Evolutionary conservation across 2,797 vertebrate species (phyloP).

Genomic region (Pterois miles): DNA sequence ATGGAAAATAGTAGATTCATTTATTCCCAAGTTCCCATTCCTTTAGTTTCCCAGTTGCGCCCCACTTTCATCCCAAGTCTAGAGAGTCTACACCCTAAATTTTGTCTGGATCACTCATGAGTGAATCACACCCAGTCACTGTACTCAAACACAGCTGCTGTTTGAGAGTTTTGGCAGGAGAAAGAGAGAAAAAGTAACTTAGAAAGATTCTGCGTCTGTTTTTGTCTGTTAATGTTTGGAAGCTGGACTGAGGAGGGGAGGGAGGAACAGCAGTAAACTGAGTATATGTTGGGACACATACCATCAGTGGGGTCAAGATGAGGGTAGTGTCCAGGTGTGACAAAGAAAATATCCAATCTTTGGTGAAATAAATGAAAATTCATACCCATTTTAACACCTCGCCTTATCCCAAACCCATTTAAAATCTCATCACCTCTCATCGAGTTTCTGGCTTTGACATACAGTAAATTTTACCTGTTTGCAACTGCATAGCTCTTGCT

Average conservation of each 20-base stretch:
- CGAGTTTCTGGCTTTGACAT: not conserved
- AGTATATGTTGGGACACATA: constrained; percentile 9
- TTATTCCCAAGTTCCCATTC: not conserved
- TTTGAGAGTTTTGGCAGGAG: constrained; percentile 52
- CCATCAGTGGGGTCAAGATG: not conserved
- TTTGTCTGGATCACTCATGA: constrained; percentile 52
- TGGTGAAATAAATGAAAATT: not conserved
- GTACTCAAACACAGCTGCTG: constrained; percentile 63
- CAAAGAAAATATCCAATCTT: not conserved
- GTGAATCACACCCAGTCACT: constrained; percentile 57
- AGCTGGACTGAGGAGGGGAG: constrained; percentile 3
- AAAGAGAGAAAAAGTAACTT: constrained; percentile 17
- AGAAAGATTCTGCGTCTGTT: constrained; percentile 1
- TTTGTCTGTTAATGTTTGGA: constrained; percentile 21
- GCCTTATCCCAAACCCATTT: not conserved
- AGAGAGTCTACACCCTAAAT: constrained; percentile 47
- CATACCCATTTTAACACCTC: not conserved
- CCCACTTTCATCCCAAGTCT: constrained; percentile 6
- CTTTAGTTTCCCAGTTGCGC: not conserved
- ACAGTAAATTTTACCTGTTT: not conserved
- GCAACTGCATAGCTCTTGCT: not conserved
- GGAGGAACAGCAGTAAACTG: not conserved
- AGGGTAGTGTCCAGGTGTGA: not conserved
- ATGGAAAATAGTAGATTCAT: not conserved
- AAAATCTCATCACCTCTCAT: not conserved